phyloP scores from a whole-genome alignment of 2,797 vertebrate species.

The Heteromormyrus szaboi region DNA sequence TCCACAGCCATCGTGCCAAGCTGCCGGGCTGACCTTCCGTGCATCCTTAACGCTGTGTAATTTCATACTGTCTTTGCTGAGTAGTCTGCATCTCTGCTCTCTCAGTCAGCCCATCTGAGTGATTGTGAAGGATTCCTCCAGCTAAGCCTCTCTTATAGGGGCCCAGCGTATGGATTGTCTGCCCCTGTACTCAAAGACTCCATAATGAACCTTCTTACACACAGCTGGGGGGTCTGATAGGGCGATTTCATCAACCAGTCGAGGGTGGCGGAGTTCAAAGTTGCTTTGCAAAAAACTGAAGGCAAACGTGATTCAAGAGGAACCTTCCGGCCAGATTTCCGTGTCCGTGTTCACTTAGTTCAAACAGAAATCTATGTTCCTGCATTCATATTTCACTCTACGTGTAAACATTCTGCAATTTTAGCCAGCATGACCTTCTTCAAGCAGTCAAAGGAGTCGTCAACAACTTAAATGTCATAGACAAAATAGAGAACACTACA shows the following conservation, averaged over 20 bases:
- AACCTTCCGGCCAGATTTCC: background rate
- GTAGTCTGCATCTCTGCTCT: conserved; percentile 20
- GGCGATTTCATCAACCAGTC: background rate
- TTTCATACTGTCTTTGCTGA: conserved; percentile 49
- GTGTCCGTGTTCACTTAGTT: background rate
- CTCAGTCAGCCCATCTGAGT: conserved; percentile 29
- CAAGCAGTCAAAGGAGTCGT: background rate
- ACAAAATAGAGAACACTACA: background rate
- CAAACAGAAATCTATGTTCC: background rate
- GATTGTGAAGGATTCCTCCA: conserved; percentile 12
- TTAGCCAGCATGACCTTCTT: background rate
- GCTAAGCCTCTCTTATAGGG: background rate
- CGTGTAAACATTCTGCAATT: background rate
- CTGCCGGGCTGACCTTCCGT: conserved; percentile 38
- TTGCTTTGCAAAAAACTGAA: background rate
- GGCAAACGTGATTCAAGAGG: background rate
- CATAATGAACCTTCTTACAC: conserved; percentile 21
- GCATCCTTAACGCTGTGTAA: conserved; percentile 63
- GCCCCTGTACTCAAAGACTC: conserved; percentile 38
- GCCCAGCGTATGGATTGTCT: conserved; percentile 39
- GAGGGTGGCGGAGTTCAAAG: background rate
- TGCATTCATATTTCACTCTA: background rate
- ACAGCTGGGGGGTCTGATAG: background rate
- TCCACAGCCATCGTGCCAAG: conserved; percentile 28
- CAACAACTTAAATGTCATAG: background rate